phyloP scores from a whole-genome alignment of 2,888 invertebrate genomes.

The Dasysyrphus tricinctus region DNA sequence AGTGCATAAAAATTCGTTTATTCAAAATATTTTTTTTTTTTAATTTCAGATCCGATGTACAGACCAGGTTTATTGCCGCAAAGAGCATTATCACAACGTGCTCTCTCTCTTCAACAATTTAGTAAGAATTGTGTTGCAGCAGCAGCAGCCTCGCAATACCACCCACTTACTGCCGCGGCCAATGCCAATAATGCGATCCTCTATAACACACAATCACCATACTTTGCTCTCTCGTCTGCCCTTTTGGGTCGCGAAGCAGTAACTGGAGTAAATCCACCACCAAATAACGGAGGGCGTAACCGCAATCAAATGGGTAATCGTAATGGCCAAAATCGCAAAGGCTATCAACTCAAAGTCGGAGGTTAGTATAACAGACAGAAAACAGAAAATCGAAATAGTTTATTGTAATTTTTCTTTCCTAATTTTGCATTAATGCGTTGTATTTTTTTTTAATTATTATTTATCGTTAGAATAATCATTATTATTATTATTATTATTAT shows the following conservation, averaged over 20 bases:
- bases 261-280: constrained; percentile 73
- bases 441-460: constrained; percentile 12
- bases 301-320: constrained; percentile 69
- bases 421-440: constrained; percentile 63
- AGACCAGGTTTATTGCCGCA: constrained; percentile 76
- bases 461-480: constrained; percentile 13
- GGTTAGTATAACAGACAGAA: constrained; percentile 74
- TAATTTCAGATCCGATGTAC: constrained; percentile 76
- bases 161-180: constrained; percentile 70
- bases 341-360: constrained; percentile 79
- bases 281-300: constrained; percentile 56
- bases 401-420: constrained; percentile 32
- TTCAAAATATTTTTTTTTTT: no score
- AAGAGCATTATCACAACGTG: constrained; percentile 46
- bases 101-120: constrained; percentile 69
- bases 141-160: constrained; percentile 59
- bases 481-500: constrained; percentile 18
- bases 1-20: no score
- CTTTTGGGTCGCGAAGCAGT: constrained; percentile 75
- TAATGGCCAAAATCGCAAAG: constrained; percentile 75
- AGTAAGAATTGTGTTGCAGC: constrained; percentile 71
- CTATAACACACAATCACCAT: constrained; percentile 76
- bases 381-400: constrained; percentile 56
- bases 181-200: constrained; percentile 74
- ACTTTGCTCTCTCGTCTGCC: constrained; percentile 76